Evolutionary conservation across 2,113 vertebrate genomes (phyloP), one percentile per base, ranked within the genome.

Genomic region (Trinectes maculatus): DNA sequence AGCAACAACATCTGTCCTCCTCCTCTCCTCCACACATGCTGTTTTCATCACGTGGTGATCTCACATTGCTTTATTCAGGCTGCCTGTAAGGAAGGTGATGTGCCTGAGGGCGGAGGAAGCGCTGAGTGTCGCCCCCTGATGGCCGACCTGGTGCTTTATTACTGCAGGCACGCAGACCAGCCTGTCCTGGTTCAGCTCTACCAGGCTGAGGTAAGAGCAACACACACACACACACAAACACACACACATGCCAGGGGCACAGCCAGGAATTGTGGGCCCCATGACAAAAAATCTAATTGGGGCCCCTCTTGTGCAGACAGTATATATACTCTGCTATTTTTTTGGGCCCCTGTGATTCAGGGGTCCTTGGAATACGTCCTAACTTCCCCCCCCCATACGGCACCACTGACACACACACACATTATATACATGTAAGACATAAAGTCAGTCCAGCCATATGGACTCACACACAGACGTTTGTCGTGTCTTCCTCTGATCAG

Each of bases 141-240:
- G 88, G 95, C 95, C 0, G 96, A 99, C 82, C 90, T 98, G 95
- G 92, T 98, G 51, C 94, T 98, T 5, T 98, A 99, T 65, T 99
- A 99, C 77, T 98, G 96, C 67, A 94, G 97, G 61, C 93, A 96
- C 0, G 97, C 97, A 1, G 73, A 91, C 0, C 91, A 92, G 9
- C 95, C 95, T 0, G 79, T 96, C 60, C 93, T 99, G 63, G 80
- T 99, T 67, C 97, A 96, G 87, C 94, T 98, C 69, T 99, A 98
- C 83, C 95, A 95, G 87, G 94, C 94, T 0, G 95, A 99, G 95
- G 96, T 98, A 33, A 79, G 84, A 12, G 24, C 3, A 1, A 53
- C 22, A 26, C 68, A 51, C 5, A 1, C 58, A 26, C 24, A 52
- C 36, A 19, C 39, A 34, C 47, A 28, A 19, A 1, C 49, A 59